A percentile compares a stretch with the other conserved stretches of the same genome.
phyloP scores from a whole-genome alignment of 2,113 vertebrate genomes.

The Salvelinus alpinus region DNA sequence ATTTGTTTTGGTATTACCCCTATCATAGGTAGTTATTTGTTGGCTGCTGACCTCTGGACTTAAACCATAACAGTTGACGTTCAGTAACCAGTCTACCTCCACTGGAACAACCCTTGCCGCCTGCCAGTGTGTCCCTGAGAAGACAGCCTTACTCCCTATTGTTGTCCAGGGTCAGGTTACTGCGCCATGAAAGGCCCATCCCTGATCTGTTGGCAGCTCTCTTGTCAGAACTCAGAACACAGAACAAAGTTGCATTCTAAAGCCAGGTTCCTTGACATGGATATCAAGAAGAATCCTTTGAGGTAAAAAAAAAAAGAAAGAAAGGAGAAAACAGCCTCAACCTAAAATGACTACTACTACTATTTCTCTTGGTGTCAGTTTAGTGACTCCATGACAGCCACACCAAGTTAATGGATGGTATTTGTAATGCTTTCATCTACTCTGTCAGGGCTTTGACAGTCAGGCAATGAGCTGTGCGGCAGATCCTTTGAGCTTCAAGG shows the following conservation, averaged over 20 bases:
- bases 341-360: conserved; percentile 39
- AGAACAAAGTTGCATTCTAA: conserved; percentile 83
- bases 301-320: too few species aligned
- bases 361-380: conserved; percentile 75
- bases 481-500: conserved; percentile 88
- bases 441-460: conserved; percentile 83
- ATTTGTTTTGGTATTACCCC: too few species aligned
- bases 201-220: conserved; percentile 84
- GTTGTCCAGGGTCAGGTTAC: conserved; percentile 90
- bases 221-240: conserved; percentile 79
- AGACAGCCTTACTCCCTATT: conserved; percentile 82
- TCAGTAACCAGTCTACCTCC: conserved; percentile 30
- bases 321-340: too few species aligned
- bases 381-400: conserved; percentile 79
- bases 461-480: conserved; percentile 87
- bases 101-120: conserved; percentile 46
- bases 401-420: conserved; percentile 84
- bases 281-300: conserved; percentile 56
- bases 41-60: background rate
- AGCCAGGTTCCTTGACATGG: conserved; percentile 71
- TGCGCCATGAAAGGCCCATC: conserved; percentile 85
- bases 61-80: background rate
- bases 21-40: too few species aligned
- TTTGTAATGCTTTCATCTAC: conserved; percentile 90
- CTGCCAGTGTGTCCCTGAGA: conserved; percentile 73